A percentile compares a stretch with the other conserved stretches of the same genome.
These are phyloP conservation scores for Labeo calbasu DNA, from an alignment of 2,797 vertebrate genomes.

Conservation along the genomic window DNA sequence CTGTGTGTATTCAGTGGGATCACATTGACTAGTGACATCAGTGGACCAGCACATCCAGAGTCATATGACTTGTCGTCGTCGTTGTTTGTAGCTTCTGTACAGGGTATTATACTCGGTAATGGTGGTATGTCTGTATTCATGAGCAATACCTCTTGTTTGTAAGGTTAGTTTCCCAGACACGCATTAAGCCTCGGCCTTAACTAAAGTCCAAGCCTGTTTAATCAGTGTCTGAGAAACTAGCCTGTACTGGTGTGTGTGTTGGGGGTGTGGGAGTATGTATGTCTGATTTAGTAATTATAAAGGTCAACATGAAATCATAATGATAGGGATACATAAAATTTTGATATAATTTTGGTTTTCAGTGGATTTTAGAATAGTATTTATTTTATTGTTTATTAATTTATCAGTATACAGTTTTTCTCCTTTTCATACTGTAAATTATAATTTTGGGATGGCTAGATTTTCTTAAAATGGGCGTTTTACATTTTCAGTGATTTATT, in stretches of 20 bases:
- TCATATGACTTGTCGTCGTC: constrained; percentile 25
- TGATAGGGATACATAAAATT: neutral
- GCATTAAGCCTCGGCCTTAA: neutral
- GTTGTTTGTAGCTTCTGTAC: constrained; percentile 61
- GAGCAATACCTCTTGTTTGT: constrained; percentile 24
- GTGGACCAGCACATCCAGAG: constrained; percentile 19
- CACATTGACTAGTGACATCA: constrained; percentile 22
- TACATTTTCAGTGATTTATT: neutral
- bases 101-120: constrained; percentile 59
- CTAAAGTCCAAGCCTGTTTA: neutral
- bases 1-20: constrained; percentile 13
- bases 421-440: neutral
- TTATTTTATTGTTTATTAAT: neutral
- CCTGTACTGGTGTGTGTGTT: neutral
- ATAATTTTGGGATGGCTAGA: neutral
- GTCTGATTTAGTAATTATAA: constrained; percentile 2
- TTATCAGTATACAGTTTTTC: neutral
- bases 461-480: neutral
- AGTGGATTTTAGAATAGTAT: neutral
- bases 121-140: constrained; percentile 20
- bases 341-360: neutral
- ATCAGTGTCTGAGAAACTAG: constrained; percentile 15
- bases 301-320: constrained; percentile 25
- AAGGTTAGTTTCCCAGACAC: constrained; percentile 18
- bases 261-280: neutral